Conservation (phyloP, 2,113 vertebrate genomes). For the Nothocercus nigrocapillus region DNA sequence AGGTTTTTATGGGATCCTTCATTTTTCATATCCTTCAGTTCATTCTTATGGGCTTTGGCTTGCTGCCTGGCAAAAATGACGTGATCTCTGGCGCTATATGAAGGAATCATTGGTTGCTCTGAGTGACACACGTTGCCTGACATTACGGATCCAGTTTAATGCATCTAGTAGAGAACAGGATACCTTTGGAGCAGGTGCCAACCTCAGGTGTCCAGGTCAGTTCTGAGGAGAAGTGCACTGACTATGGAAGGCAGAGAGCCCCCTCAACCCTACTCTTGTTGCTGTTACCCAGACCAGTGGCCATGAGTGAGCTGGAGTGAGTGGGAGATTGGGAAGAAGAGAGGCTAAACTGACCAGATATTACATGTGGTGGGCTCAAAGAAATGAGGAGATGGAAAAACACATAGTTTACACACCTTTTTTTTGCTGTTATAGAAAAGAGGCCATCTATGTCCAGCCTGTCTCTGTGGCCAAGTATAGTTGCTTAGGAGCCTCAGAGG, state of each 20-base stretch:
- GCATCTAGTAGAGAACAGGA: neutral
- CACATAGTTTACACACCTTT: neutral
- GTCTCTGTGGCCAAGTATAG: neutral
- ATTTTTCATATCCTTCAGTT: neutral
- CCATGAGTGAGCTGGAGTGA: neutral
- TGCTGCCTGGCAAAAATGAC: neutral
- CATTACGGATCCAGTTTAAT: neutral
- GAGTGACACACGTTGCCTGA: neutral
- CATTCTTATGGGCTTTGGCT: neutral
- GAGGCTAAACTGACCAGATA: neutral
- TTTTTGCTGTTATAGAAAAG: neutral
- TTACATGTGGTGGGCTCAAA: neutral
- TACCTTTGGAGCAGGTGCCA: neutral
- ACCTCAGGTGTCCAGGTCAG: neutral
- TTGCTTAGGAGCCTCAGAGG: neutral
- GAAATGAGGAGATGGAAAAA: neutral
- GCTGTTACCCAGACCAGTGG: neutral
- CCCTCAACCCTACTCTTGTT: neutral
- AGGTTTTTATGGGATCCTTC: neutral
- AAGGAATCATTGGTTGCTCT: neutral
- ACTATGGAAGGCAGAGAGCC: neutral
- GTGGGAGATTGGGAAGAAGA: neutral
- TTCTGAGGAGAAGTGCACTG: rapidly evolving
- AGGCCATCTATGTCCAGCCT: neutral
- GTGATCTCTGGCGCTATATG: neutral